Base-by-base conservation (phyloP, 2,888 invertebrate species). In the Lasioglossum marginatum region DNA sequence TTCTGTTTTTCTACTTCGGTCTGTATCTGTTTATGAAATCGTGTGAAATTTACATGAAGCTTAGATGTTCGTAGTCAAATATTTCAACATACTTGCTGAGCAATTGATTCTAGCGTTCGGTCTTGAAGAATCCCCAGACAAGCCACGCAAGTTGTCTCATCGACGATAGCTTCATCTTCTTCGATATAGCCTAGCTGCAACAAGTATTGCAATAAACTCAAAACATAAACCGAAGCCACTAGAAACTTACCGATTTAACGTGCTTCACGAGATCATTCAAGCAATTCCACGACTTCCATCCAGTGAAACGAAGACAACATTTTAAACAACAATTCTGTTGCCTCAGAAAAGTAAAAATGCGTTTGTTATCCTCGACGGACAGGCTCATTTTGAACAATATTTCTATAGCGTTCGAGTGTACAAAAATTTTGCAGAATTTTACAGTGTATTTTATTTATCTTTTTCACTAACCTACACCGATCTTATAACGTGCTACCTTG, bases 71-170 rank as follows among this genome's bases (percentile, higher is more conserved):
- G 16, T 19, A 45, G 63, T 37, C 94, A 63, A 40, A 72, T 40
- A 48, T 23, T 74, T 68, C 0, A 48, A 83, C 83, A 96, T 94
- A 96, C 95, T 88, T 96, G 96, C 87, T 95, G 95, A 14, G 96
- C 93, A 43, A 97, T 94, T n/a, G 95, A 94, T 19, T 96, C 95
- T 81, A 97, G 95, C 23, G 96, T 95, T 86, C 96, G 95, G 4
- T 96, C 94, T 91, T 97, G 97, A 77, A 98, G 96, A 10, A 98
- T 95, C 0, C 97, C 98, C 10, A 98, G 95, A 92, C 98, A 98
- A 76, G 96, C 96, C 0, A 96, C 94, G 92, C 98, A 98, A 0
- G 96, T 95, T 88, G 95, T 96, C 86, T 96, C 96, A 10, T 94
- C 92, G 85, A 95, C 95, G 92, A 40, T 74, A 43, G 96, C 97